Conservation (phyloP, 2,113 vertebrate genomes). For the Dipodomys spectabilis region DNA sequence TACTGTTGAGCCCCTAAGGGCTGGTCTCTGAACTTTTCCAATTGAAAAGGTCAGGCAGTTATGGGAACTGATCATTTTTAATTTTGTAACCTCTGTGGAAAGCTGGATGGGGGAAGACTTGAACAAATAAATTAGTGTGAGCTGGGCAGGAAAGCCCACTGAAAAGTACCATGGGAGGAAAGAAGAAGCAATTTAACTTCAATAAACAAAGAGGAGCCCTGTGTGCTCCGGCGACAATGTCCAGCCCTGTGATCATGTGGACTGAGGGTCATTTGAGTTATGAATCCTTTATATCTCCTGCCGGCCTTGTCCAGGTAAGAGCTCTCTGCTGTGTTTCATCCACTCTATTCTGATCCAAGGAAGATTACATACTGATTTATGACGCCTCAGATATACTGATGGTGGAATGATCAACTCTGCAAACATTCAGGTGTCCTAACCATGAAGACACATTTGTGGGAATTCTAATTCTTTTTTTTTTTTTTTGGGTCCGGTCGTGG, state of each 20-base stretch:
- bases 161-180: conserved; percentile 70
- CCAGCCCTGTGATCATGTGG: conserved; percentile 43
- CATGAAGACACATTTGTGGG: background rate
- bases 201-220: conserved; percentile 74
- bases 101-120: conserved; percentile 69
- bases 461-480: background rate
- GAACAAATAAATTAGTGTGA: conserved; percentile 83
- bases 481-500: too few relatives aligned
- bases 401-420: background rate
- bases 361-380: conserved; percentile 56
- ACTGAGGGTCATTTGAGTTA: conserved; percentile 67
- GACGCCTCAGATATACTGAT: background rate
- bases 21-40: conserved; percentile 77
- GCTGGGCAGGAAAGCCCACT: conserved; percentile 67
- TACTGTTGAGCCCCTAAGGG: conserved; percentile 64
- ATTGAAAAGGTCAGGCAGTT: conserved; percentile 81
- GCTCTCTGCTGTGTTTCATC: conserved; percentile 31
- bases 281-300: conserved; percentile 80
- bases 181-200: conserved; percentile 80
- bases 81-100: conserved; percentile 83
- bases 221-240: conserved; percentile 64
- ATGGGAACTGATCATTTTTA: conserved; percentile 84
- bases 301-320: conserved; percentile 58
- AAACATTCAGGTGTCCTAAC: background rate
- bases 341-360: conserved; percentile 7